phyloP scores from a whole-genome alignment of 1,140 invertebrate genomes.

The Dendrolimus punctatus region DNA sequence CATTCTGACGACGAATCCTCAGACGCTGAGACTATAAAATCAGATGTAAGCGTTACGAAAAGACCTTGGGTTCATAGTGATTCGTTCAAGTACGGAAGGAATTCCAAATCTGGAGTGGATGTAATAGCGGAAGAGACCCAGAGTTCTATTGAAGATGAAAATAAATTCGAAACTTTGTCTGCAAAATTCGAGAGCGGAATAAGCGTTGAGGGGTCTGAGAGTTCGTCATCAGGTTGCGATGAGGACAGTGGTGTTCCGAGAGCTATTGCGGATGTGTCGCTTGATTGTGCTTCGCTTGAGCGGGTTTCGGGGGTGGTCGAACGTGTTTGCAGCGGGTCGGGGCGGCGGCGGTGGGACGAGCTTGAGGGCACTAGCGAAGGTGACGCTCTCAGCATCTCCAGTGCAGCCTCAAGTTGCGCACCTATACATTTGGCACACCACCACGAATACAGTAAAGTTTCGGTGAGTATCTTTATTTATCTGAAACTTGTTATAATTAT shows the following conservation, averaged over 20 bases:
- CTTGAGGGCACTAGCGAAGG: conserved; percentile 53
- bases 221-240: conserved; percentile 45
- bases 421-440: conserved; percentile 51
- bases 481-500: neutral
- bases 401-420: conserved; percentile 58
- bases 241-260: conserved; percentile 53
- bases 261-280: conserved; percentile 45
- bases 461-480: conserved; percentile 37
- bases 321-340: conserved; percentile 68
- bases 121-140: conserved; percentile 35
- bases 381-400: conserved; percentile 58
- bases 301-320: conserved; percentile 44
- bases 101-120: conserved; percentile 24
- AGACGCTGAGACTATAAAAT: conserved; percentile 57
- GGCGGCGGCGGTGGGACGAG: conserved; percentile 62
- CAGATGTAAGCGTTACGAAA: conserved; percentile 49
- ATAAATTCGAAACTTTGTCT: conserved; percentile 26
- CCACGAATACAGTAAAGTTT: conserved; percentile 61
- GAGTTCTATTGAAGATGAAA: conserved; percentile 10
- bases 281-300: conserved; percentile 65
- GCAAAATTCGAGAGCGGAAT: conserved; percentile 55
- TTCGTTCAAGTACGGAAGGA: conserved; percentile 51
- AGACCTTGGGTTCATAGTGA: conserved; percentile 58
- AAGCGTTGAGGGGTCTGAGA: conserved; percentile 40
- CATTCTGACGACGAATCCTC: conserved; percentile 54